Evolutionary conservation across 2,888 invertebrate genomes (phyloP), one percentile per base, ranked within the genome.

Genomic region (Scaptomyza polygonia): DNA sequence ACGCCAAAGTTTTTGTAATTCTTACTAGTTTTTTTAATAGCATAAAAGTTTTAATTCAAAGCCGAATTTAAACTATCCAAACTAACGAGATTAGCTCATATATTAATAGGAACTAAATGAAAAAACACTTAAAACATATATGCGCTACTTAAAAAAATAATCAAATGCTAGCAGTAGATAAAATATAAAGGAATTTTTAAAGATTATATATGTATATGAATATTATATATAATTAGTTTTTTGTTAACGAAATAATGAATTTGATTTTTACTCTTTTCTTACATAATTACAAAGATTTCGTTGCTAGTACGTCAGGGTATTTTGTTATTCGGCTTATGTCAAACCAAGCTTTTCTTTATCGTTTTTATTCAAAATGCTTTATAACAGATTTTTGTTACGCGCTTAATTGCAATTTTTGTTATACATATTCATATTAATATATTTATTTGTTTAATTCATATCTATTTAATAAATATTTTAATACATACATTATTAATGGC

Each of bases 401-500:
- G 44, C 42, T 34, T 7, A 18, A 18, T 48, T 34, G 32, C n/a
- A 9, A n/a, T 7, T 45, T 9, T 30, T 45, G n/a, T 47, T 48
- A 14, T 0, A 5, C 16, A 9, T 16, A 8, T n/a, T n/a, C n/a
- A n/a, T n/a, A n/a, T n/a, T n/a, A n/a, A n/a, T 16, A 16, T 29
- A 32, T 36, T 6, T 29, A 32, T 18, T 53, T 29, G 5, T 36
- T 47, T 21, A 55, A 32, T 39, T 25, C 63, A 69, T 67, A 58
- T 12, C 14, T 34, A 30, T 65, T 70, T 52, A 54, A 67, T 59
- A 58, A 68, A 67, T 65, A 67, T 54, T 49, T 51, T 29, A 52
- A 66, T 49, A 57, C 49, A 49, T 54, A 49, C 47, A 45, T 61
- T 76, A 56, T 79, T 71, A 79, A 67, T 72, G 71, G 77, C 82